Conservation (phyloP, 2,888 invertebrate species). For the Ctenicera cuprea region DNA sequence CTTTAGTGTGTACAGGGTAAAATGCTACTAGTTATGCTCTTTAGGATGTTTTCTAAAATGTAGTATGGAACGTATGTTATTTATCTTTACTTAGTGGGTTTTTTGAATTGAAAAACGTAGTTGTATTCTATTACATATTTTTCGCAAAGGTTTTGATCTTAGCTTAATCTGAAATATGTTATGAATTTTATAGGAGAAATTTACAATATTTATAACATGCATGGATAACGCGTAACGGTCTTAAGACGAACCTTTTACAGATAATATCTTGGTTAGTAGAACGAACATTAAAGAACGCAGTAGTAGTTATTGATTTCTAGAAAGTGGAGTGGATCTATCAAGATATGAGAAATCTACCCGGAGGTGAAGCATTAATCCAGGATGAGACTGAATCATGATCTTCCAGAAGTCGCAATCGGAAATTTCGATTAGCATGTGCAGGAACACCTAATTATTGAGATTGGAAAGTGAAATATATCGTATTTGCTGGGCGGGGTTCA, state of each 20-base stretch:
- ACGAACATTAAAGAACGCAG: not conserved
- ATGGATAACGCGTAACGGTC: not conserved
- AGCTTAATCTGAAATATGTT: not conserved
- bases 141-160: no score
- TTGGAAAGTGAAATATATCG: no score
- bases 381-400: not conserved
- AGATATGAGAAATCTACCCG: not conserved
- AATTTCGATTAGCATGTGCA: no score
- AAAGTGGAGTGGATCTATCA: conserved; percentile 17
- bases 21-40: no score
- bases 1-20: no score
- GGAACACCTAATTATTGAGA: no score
- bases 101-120: no score
- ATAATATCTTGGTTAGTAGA: conserved; percentile 22
- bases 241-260: conserved; percentile 4
- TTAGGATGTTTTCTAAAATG: no score
- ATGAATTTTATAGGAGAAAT: no score
- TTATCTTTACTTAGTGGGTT: no score
- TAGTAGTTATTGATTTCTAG: conserved; percentile 20
- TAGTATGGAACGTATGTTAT: no score
- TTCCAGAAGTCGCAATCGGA: not conserved
- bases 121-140: no score
- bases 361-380: conserved; percentile 9
- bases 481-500: not conserved
- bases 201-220: conserved; percentile 4